Base-by-base conservation (phyloP, 1,140 invertebrate species). In the Pemphigus obesinymphae region DNA sequence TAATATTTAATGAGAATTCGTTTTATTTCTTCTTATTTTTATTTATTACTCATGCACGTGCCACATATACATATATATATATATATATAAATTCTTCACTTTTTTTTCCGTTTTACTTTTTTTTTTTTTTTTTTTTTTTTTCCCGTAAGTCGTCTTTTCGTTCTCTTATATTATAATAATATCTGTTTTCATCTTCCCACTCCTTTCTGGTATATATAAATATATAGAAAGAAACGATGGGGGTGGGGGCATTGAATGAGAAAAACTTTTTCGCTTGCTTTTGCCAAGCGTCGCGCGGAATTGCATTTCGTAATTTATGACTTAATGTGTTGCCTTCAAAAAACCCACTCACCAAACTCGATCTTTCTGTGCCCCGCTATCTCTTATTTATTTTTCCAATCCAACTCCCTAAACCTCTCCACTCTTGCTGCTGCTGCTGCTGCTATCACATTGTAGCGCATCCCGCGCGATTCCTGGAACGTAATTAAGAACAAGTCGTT, bases 381-480 rank as follows among this genome's bases (percentile, higher is more conserved):
- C 70, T 73, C 45, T 73, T 73, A 73, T 73, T 73, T 73, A 73
- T 73, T 73, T 73, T 73, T 73, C 70, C 70, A 73, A 73, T 73
- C 70, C 70, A 70, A 45, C 68, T 70, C 23, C 68, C 68, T 40
- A 70, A 70, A 70, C 68, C 68, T 45, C 40, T 15, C n/a, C n/a
- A n/a, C n/a, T n/a, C n/a, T n/a, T n/a, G 45, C 68, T 45, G 29
- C 68, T 13, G 26, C 40, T 17, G n/a, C 66, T 43, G 23, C 37
- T 26, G 23, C 66, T 45, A 45, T 3, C 40, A 45, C 40, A 7
- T 70, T 45, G 68, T 70, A 70, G 37, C 68, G 37, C 13, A 17
- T 37, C 34, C 34, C 43, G 43, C 43, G 43, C 68, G 40, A 73
- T 73, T 73, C 70, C 70, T 73, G 70, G 50, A 50, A 73, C 70